A percentile compares a stretch with the other conserved stretches of the same genome.
These are phyloP conservation scores for Rugalucina vietnamica DNA, from an alignment of 2,888 invertebrate genomes.

Conservation along the genomic window DNA sequence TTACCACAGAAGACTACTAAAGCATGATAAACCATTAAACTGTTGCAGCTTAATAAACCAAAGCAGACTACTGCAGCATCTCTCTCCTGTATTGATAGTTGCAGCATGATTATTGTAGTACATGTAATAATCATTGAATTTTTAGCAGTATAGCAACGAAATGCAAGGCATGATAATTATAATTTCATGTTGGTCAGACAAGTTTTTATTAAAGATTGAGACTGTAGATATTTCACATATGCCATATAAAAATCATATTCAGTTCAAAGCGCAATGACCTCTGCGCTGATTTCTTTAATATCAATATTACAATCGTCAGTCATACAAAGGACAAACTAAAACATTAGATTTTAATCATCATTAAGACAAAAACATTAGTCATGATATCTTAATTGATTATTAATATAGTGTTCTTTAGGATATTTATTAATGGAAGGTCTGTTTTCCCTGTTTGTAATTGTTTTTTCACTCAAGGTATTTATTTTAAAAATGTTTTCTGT, in stretches of 20 bases:
- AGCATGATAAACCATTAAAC: too few species aligned
- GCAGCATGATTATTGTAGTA: too few species aligned
- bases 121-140: too few species aligned
- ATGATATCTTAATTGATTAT: not conserved
- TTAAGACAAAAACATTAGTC: conserved; percentile 5
- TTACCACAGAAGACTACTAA: too few species aligned
- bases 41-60: too few species aligned
- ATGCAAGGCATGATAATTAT: too few species aligned
- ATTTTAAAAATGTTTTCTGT: too few species aligned
- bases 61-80: too few species aligned
- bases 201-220: not conserved
- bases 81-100: too few species aligned
- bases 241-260: not conserved
- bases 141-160: too few species aligned
- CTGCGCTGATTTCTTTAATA: not conserved
- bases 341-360: not conserved
- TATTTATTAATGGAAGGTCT: not conserved
- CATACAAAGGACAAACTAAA: not conserved
- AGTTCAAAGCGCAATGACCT: not conserved
- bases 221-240: not conserved
- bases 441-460: too few species aligned
- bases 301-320: not conserved
- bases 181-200: not conserved
- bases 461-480: too few species aligned
- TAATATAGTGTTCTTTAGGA: not conserved